Conservation (phyloP, 2,797 vertebrate species). For the Chrosomus eos region DNA sequence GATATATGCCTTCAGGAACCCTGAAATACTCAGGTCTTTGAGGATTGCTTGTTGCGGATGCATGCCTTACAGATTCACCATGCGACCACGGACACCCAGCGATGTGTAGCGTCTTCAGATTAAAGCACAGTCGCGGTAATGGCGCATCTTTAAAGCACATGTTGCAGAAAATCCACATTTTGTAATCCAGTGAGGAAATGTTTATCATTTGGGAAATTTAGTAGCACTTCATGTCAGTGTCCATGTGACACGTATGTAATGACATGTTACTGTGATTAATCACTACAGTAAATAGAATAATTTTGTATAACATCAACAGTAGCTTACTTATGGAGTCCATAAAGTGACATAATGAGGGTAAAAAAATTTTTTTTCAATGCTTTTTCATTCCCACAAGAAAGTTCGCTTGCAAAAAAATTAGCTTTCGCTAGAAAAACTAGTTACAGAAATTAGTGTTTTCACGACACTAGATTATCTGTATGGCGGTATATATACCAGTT, state of each 20-base stretch:
- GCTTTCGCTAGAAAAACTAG: neutral
- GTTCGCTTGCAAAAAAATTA: neutral
- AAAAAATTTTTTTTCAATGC: neutral
- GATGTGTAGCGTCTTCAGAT: constrained; percentile 81
- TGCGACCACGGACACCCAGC: constrained; percentile 88
- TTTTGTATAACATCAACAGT: neutral
- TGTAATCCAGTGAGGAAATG: constrained; percentile 43
- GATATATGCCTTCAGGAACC: constrained; percentile 91
- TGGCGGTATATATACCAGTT: no score
- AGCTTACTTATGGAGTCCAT: neutral
- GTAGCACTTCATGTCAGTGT: neutral
- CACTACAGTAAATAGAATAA: neutral
- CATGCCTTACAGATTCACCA: constrained; percentile 79
- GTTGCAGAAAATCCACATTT: constrained; percentile 40
- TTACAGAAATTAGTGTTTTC: no score
- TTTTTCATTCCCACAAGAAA: neutral
- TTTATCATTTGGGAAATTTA: constrained; percentile 27
- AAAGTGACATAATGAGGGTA: neutral
- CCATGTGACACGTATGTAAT: neutral
- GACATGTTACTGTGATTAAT: neutral
- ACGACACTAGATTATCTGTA: no score
- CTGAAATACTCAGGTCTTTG: constrained; percentile 90
- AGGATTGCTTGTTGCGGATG: constrained; percentile 89
- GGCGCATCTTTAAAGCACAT: constrained; percentile 28
- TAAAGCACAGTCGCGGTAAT: neutral